Conservation (phyloP, 2,113 vertebrate genomes). For the Sus scrofa region DNA sequence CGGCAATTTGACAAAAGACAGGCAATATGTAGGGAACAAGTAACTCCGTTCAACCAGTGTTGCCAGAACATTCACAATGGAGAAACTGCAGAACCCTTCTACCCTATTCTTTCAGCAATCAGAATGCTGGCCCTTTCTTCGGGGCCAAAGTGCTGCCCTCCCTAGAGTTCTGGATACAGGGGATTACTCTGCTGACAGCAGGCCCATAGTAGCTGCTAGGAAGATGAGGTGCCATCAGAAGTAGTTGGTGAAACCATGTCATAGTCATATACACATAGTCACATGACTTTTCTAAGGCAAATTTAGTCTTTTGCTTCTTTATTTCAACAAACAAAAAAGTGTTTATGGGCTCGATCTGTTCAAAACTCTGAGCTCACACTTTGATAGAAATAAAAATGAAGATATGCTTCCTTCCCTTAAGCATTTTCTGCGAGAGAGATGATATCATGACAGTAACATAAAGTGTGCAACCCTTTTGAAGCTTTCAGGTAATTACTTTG, state of each 20-base stretch:
- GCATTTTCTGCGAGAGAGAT: too few relatives aligned
- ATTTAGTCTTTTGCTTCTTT: background rate
- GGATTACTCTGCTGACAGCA: too few relatives aligned
- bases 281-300: background rate
- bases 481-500: background rate
- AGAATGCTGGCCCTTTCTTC: background rate
- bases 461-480: fast-evolving
- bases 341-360: background rate
- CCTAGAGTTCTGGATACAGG: background rate
- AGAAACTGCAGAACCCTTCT: background rate
- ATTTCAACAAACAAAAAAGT: background rate
- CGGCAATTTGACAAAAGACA: background rate
- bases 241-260: background rate
- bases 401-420: background rate
- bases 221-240: background rate
- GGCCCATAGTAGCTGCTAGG: background rate
- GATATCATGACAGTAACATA: background rate
- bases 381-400: background rate
- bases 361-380: background rate
- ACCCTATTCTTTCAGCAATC: fast-evolving
- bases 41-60: background rate
- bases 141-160: fast-evolving
- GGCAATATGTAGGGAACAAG: background rate
- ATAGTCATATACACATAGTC: background rate
- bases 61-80: background rate